These are phyloP conservation scores for Agrypnus murinus DNA, from an alignment of 2,888 invertebrate species.

Conservation along the genomic window DNA sequence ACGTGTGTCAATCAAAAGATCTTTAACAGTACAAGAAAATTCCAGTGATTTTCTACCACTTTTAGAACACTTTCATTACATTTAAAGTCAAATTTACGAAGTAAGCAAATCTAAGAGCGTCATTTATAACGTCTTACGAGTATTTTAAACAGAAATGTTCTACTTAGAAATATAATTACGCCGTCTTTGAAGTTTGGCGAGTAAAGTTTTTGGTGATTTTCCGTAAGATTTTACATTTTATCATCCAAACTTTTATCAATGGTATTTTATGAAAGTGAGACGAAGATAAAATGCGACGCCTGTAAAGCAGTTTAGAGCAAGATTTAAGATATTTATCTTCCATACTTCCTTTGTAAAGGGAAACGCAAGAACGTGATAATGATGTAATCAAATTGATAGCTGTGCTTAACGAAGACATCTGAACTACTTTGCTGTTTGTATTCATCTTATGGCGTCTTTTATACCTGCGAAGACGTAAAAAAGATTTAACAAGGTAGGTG, in stretches of 20 bases:
- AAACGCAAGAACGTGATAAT: slow-evolving; percentile 57
- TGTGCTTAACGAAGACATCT: slow-evolving; percentile 52
- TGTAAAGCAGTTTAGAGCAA: slow-evolving; percentile 14
- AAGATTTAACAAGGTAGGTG: slow-evolving; percentile 18
- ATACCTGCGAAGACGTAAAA: slow-evolving; percentile 21
- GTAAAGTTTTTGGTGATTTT: neutral
- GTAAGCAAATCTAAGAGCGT: slow-evolving; percentile 11
- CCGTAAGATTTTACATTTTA: neutral
- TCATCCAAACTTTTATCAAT: neutral
- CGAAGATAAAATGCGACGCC: slow-evolving; percentile 19
- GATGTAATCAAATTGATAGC: slow-evolving; percentile 58
- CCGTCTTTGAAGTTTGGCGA: slow-evolving; percentile 16
- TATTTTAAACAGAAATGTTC: slow-evolving; percentile 15
- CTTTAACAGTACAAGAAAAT: too few relatives aligned
- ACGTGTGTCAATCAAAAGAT: too few relatives aligned
- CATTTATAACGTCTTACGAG: slow-evolving; percentile 13
- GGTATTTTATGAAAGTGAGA: slow-evolving; percentile 5
- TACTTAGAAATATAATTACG: slow-evolving; percentile 18
- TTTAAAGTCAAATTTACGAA: slow-evolving; percentile 12
- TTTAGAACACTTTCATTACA: slow-evolving; percentile 9
- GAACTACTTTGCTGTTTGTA: slow-evolving; percentile 54
- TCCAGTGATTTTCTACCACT: too few relatives aligned
- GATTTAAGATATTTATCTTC: slow-evolving; percentile 54
- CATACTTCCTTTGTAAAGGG: slow-evolving; percentile 48
- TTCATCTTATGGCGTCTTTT: slow-evolving; percentile 45